Base-by-base conservation (phyloP, 2,888 invertebrate genomes). In the Craniophora ligustri region DNA sequence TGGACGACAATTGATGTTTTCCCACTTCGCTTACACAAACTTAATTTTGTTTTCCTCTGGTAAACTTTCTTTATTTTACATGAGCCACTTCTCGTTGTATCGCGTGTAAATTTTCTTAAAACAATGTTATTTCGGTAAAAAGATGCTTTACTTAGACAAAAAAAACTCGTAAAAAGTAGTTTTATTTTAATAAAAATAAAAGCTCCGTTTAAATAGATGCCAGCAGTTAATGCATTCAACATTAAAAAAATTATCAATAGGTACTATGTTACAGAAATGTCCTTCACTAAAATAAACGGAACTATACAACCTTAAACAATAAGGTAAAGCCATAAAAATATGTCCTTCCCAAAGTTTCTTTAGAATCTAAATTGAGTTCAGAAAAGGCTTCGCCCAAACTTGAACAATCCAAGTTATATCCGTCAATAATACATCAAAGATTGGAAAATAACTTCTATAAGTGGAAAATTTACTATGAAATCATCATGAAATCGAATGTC, bases 1-100 rank as follows among this genome's bases (percentile, higher is more conserved):
- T 87, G 86, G 83, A 82, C 74, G 82, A 79, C 81, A 86, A 87
- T 87, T 86, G 87, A 87, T 85, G 84, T 82, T 85, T 84, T 82
- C 80, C 75, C 79, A 79, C 76, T 76, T 73, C 72, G 75, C 76
- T 63, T 62, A 68, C 65, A 65, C 75, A 79, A 72, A 75, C 75
- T 78, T 76, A 78, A 81, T 79, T 80, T 69, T 64, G 68, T 76
- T 82, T 76, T 80, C 72, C 62, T 71, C 70, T 66, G 71, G 67
- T 75, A 78, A 76, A 68, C 67, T 75, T 67, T 75, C 58, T 65
- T 65, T 59, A 62, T 60, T 53, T 56, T n/a, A 15, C 31, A 39
- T 26, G 26, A 40, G 15, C n/a, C 26, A 42, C 31, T 40, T 32
- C 19, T 36, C 13, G n/a, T 39, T 21, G 23, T 32, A 15, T 47